Evolutionary conservation across 2,113 vertebrate genomes (phyloP).

Genomic region (Upupa epops): DNA sequence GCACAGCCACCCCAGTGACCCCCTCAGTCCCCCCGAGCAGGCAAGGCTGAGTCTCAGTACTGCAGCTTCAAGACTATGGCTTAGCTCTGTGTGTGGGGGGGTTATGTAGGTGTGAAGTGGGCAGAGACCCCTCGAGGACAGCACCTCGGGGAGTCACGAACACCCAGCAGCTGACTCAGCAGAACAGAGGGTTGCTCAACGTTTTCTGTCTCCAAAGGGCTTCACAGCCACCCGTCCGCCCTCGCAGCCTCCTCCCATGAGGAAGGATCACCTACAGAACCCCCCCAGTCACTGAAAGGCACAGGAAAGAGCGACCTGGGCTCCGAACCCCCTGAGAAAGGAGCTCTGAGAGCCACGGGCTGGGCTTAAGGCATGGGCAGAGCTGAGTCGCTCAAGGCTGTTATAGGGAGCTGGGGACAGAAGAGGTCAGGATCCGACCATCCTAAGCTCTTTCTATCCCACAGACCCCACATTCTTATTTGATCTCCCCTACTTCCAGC

Average conservation of each 20-base stretch:
- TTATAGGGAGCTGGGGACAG: not conserved
- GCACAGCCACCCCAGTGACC: not conserved
- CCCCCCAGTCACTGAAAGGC: not conserved
- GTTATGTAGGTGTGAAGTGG: accelerated
- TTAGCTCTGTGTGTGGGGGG: not conserved
- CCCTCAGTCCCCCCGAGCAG: accelerated
- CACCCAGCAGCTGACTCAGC: not conserved
- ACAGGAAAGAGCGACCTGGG: not conserved
- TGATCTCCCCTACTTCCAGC: not conserved
- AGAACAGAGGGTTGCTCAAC: not conserved
- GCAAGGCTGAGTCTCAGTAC: not conserved
- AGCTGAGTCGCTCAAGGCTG: not conserved
- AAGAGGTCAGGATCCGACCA: not conserved
- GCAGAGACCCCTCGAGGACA: not conserved
- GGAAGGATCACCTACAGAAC: not conserved
- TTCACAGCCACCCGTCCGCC: not conserved
- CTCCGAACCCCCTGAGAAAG: not conserved
- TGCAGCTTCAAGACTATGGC: not conserved
- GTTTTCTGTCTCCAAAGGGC: not conserved
- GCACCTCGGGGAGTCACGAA: accelerated
- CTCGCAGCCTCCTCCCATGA: not conserved
- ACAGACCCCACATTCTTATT: not conserved
- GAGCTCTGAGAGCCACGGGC: not conserved
- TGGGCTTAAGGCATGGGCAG: not conserved
- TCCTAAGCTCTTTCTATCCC: not conserved